Conservation (phyloP, 2,113 vertebrate genomes). For the Ciconia stormi region DNA sequence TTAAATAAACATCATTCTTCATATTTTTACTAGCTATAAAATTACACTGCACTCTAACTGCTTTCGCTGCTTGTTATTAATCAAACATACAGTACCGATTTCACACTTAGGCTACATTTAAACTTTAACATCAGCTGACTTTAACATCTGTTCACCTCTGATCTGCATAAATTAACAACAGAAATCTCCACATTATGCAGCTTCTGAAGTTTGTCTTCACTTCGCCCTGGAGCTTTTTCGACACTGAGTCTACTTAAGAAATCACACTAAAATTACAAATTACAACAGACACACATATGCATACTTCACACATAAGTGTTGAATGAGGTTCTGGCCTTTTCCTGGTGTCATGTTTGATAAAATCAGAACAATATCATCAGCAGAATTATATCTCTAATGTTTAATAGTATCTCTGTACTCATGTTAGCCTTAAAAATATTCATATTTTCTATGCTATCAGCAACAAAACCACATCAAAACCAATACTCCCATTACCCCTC, state of each 20-base stretch:
- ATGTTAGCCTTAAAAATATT: neutral
- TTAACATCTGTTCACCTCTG: neutral
- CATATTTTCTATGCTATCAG: neutral
- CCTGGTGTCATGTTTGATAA: neutral
- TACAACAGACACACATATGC: neutral
- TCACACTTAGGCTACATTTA: neutral
- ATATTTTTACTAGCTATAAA: neutral
- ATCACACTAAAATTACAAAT: constrained; percentile 14
- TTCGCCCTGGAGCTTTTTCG: neutral
- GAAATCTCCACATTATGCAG: neutral
- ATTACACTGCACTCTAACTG: neutral
- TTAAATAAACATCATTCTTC: neutral
- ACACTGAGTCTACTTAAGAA: neutral
- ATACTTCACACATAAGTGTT: neutral
- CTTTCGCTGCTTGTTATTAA: neutral
- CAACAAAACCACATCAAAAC: neutral
- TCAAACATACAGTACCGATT: neutral
- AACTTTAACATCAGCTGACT: neutral
- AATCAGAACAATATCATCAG: neutral
- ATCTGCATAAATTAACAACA: neutral
- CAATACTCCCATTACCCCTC: fast-evolving
- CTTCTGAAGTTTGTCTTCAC: neutral
- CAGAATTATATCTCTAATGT: neutral
- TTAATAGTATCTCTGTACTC: neutral
- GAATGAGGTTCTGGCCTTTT: neutral